Evolutionary conservation across 1,140 invertebrate genomes (phyloP).

Genomic region (Temnothorax curvispinosus): DNA sequence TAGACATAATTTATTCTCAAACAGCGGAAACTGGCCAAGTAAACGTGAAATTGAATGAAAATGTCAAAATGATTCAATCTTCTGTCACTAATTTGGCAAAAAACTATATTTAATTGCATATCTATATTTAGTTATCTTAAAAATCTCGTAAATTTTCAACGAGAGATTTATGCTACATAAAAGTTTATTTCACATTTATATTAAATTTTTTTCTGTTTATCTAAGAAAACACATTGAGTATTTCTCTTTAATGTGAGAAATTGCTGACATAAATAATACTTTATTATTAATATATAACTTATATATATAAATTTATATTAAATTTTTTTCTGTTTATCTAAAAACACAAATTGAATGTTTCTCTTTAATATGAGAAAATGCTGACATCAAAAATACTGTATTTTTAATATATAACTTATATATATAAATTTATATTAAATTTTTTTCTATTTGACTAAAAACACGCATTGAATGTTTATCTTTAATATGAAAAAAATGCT

Average conservation of each 20-base stretch:
- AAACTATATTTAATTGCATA: neutral
- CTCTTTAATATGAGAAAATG: too few relatives aligned
- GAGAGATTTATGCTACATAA: neutral
- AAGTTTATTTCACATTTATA: neutral
- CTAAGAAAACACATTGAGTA: neutral
- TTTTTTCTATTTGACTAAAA: neutral
- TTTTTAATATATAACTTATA: too few relatives aligned
- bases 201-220: neutral
- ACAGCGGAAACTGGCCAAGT: conserved; percentile 3
- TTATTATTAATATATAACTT: neutral
- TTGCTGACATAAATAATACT: neutral
- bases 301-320: too few relatives aligned
- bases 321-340: too few relatives aligned
- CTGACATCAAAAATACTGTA: too few relatives aligned
- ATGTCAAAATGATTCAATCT: conserved; percentile 4
- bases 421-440: neutral
- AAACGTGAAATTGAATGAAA: conserved; percentile 10
- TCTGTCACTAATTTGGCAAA: neutral
- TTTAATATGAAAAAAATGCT: too few relatives aligned
- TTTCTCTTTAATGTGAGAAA: neutral
- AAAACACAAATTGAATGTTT: too few relatives aligned
- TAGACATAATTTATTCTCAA: conserved; percentile 29
- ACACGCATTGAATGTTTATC: neutral
- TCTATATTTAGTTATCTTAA: neutral
- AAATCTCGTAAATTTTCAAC: neutral